A percentile compares a stretch with the other conserved stretches of the same genome.
Conservation (phyloP, 2,113 vertebrate genomes). For the Erythrocercus mccallii region DNA sequence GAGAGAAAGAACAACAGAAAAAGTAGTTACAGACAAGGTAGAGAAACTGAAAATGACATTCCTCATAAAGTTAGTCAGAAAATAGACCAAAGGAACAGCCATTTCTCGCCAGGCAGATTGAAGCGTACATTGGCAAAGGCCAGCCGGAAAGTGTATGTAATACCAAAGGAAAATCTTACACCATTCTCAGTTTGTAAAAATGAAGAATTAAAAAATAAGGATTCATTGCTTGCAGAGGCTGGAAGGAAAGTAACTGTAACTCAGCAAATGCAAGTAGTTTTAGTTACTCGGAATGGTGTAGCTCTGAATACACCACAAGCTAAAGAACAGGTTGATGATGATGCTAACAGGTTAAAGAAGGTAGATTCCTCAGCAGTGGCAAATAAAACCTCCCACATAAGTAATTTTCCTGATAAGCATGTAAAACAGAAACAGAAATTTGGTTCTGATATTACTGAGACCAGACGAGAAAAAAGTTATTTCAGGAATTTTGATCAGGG, state of each 20-base stretch:
- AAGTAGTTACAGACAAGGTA: neutral
- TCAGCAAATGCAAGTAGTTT: neutral
- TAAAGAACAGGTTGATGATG: neutral
- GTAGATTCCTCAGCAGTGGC: neutral
- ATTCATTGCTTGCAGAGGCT: neutral
- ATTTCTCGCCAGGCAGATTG: neutral
- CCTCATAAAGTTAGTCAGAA: neutral
- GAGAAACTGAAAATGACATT: neutral
- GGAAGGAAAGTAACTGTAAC: neutral
- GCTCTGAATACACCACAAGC: neutral
- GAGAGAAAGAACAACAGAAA: neutral
- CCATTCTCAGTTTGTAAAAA: neutral
- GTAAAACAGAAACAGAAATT: neutral
- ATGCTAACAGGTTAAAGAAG: neutral
- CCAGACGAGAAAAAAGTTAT: neutral
- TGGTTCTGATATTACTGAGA: neutral
- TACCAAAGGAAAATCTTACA: neutral
- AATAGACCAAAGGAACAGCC: neutral
- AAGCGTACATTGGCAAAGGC: constrained; percentile 9
- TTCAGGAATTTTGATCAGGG: neutral
- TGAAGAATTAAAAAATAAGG: neutral
- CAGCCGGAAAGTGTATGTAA: neutral
- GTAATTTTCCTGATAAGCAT: neutral
- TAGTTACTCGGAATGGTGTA: neutral
- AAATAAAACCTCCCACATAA: neutral